These are phyloP conservation scores for Oxyteleia sp. DNA, from an alignment of 2,888 invertebrate genomes.

Conservation along the genomic window DNA sequence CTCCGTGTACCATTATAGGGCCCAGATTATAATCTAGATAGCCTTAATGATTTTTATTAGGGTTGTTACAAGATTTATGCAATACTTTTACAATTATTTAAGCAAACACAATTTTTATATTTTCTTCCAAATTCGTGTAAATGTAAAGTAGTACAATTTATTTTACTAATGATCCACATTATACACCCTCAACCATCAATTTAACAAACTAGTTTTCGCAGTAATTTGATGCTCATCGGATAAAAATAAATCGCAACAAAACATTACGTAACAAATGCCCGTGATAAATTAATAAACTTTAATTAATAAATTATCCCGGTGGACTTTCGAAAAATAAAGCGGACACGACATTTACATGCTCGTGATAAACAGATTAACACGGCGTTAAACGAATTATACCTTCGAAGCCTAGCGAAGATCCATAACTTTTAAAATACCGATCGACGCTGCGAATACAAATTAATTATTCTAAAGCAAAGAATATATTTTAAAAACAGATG, in stretches of 20 bases:
- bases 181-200: too few relatives aligned
- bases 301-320: conserved; percentile 11
- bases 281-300: conserved; percentile 9
- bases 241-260: neutral
- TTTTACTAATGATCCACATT: too few relatives aligned
- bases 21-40: too few relatives aligned
- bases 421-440: neutral
- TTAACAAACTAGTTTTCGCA: too few relatives aligned
- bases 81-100: too few relatives aligned
- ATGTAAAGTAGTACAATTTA: too few relatives aligned
- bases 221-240: too few relatives aligned
- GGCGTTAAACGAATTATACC: conserved; percentile 17
- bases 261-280: neutral
- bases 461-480: neutral
- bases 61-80: too few relatives aligned
- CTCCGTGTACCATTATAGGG: too few relatives aligned
- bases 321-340: conserved; percentile 6
- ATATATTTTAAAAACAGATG: conserved; percentile 18
- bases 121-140: too few relatives aligned
- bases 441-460: neutral
- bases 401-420: neutral
- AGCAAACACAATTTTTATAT: too few relatives aligned
- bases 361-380: conserved; percentile 25
- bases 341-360: neutral
- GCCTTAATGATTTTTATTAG: too few relatives aligned